Percentiles rank a stretch among this genome's conserved stretches.
Evolutionary conservation across 2,888 invertebrate species (phyloP).

Genomic region (Neria commutata): DNA sequence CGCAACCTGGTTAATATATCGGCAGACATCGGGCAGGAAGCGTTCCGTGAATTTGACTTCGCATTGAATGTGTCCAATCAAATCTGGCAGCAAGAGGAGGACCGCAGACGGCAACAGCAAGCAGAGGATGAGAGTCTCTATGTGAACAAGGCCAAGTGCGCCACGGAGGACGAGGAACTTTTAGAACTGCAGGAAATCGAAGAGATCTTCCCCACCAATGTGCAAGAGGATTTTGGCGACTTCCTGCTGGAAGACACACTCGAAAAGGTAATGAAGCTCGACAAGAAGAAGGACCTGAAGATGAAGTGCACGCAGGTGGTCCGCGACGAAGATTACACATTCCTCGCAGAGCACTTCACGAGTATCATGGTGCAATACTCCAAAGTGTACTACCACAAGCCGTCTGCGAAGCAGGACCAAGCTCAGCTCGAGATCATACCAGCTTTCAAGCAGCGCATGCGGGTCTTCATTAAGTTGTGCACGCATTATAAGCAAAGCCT

Average conservation of each 20-base stretch:
- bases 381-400: constrained; percentile 45
- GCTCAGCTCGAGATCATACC: constrained; percentile 39
- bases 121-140: constrained; percentile 80
- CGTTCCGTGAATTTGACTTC: constrained; percentile 64
- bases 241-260: constrained; percentile 65
- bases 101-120: constrained; percentile 69
- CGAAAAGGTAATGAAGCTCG: constrained; percentile 62
- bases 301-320: constrained; percentile 44
- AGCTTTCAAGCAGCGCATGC: constrained; percentile 49
- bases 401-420: constrained; percentile 2
- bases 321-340: constrained; percentile 50
- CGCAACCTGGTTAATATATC: constrained; percentile 69
- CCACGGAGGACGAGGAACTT: constrained; percentile 73
- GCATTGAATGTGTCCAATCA: constrained; percentile 69
- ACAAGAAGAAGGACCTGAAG: constrained; percentile 46
- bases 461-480: constrained; percentile 53
- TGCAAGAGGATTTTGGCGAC: constrained; percentile 74
- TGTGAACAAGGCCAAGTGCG: constrained; percentile 72
- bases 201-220: constrained; percentile 73
- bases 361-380: constrained; percentile 51
- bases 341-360: constrained; percentile 54
- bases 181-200: constrained; percentile 70
- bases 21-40: constrained; percentile 62
- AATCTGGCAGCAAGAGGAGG: constrained; percentile 79
- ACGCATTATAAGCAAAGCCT: constrained; percentile 49